A percentile compares a stretch with the other conserved stretches of the same genome.
phyloP scores from a whole-genome alignment of 2,888 invertebrate species.

The Polydrusus tereticollis region DNA sequence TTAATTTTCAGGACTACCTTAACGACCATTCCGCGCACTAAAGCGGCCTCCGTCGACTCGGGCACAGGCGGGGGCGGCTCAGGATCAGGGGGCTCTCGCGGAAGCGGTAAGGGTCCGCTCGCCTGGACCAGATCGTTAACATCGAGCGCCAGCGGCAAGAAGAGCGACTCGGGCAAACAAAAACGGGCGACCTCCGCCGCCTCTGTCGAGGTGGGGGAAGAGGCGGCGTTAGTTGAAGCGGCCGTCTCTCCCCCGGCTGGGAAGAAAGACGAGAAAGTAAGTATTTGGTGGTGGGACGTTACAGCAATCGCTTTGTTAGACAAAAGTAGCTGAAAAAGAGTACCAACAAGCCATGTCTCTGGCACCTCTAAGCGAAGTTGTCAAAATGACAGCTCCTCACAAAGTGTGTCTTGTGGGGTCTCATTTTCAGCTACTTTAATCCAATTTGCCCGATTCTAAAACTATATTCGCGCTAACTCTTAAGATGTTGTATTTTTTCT shows the following conservation, averaged over 20 bases:
- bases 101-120: conserved; percentile 47
- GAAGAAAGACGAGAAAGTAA: conserved; percentile 58
- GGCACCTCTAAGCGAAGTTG: background rate
- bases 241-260: conserved; percentile 73
- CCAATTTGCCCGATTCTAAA: background rate
- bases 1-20: conserved; percentile 37
- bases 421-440: background rate
- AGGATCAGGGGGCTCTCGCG: conserved; percentile 3
- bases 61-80: conserved; percentile 52
- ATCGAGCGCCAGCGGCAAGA: conserved; percentile 70
- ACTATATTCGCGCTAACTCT: background rate
- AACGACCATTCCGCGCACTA: conserved; percentile 51
- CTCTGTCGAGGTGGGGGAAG: conserved; percentile 70
- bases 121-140: conserved; percentile 67
- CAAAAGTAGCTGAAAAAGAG: background rate
- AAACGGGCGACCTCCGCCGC: conserved; percentile 59
- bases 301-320: background rate
- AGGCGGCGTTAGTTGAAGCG: conserved; percentile 64
- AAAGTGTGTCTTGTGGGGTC: background rate
- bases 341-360: background rate
- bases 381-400: background rate
- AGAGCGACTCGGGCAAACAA: conserved; percentile 63
- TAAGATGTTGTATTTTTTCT: background rate
- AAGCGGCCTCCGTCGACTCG: conserved; percentile 57
- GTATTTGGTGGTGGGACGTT: background rate